A percentile compares a stretch with the other conserved stretches of the same genome.
These are phyloP conservation scores for Epinotia bilunana DNA, from an alignment of 2,888 invertebrate species.

Conservation along the genomic window DNA sequence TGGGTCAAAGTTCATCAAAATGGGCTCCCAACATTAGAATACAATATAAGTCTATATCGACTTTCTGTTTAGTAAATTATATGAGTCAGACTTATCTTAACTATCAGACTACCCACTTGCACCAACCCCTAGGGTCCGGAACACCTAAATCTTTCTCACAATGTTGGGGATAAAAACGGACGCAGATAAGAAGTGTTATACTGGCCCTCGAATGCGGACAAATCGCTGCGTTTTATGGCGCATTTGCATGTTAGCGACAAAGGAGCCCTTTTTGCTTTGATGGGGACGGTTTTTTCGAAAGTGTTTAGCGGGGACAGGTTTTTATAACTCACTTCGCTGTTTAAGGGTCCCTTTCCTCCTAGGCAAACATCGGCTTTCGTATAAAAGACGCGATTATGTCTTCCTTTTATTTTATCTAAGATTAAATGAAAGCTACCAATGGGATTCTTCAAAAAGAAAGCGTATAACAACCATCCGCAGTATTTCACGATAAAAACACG, in stretches of 20 bases:
- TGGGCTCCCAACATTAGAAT: too few relatives aligned
- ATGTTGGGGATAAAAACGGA: conserved; percentile 62
- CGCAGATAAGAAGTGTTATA: conserved; percentile 62
- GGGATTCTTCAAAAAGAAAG: too few relatives aligned
- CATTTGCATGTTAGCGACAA: conserved; percentile 42
- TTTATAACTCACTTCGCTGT: background rate
- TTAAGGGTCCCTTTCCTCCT: background rate
- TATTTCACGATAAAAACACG: too few relatives aligned
- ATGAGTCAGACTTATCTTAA: background rate
- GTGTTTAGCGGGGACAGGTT: background rate
- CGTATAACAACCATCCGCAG: too few relatives aligned
- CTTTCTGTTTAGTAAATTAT: background rate
- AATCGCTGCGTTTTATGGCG: conserved; percentile 44
- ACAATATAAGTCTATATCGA: too few relatives aligned
- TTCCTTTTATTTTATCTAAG: too few relatives aligned
- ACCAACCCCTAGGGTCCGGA: conserved; percentile 54
- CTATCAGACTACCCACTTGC: conserved; percentile 37
- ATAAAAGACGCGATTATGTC: too few relatives aligned
- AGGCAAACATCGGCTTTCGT: too few relatives aligned
- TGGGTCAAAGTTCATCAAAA: too few relatives aligned
- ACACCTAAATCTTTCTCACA: conserved; percentile 64
- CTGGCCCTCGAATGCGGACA: conserved; percentile 49
- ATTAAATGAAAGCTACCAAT: too few relatives aligned
- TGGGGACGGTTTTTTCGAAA: conserved; percentile 13
- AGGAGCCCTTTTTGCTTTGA: conserved; percentile 17